A percentile compares a stretch with the other conserved stretches of the same genome.
phyloP scores from a whole-genome alignment of 2,888 invertebrate genomes.

The Trissonchulus sp. region DNA sequence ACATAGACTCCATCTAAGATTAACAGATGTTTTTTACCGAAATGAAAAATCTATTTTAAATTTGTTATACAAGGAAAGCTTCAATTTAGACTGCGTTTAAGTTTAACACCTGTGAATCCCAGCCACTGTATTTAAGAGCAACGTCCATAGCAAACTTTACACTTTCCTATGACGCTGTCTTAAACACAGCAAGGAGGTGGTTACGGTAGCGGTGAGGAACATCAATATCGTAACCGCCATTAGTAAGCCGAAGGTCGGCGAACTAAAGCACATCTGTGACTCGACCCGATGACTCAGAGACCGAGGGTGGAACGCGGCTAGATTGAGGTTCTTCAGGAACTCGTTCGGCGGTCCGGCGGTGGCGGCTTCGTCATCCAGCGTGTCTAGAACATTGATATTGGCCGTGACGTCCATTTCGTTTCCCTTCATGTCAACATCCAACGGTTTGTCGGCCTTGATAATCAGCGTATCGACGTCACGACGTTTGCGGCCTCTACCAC shows the following conservation, averaged over 20 bases:
- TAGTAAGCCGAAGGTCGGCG: slow-evolving; percentile 33
- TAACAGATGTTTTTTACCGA: too few relatives aligned
- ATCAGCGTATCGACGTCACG: slow-evolving; percentile 20
- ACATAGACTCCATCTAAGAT: too few relatives aligned
- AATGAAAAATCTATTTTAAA: too few relatives aligned
- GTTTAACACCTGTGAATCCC: too few relatives aligned
- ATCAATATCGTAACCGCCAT: slow-evolving; percentile 31
- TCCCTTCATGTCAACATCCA: not conserved
- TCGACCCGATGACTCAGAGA: not conserved
- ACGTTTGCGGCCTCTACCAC: slow-evolving; percentile 36
- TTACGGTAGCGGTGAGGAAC: slow-evolving; percentile 29
- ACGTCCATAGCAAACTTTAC: too few relatives aligned
- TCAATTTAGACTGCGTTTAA: too few relatives aligned
- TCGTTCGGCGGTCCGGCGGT: not conserved
- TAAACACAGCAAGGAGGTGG: slow-evolving; percentile 29
- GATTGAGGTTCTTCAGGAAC: not conserved
- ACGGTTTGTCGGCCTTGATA: slow-evolving; percentile 11
- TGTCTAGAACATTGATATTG: slow-evolving; percentile 37
- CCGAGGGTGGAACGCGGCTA: not conserved
- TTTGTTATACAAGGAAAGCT: too few relatives aligned
- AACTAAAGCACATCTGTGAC: slow-evolving; percentile 29
- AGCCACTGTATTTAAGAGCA: too few relatives aligned
- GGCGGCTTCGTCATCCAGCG: slow-evolving; percentile 29
- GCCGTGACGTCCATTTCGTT: slow-evolving; percentile 35
- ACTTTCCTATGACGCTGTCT: slow-evolving; percentile 17